These are phyloP conservation scores for Limonius californicus DNA, from an alignment of 1,140 invertebrate species.

Conservation along the genomic window DNA sequence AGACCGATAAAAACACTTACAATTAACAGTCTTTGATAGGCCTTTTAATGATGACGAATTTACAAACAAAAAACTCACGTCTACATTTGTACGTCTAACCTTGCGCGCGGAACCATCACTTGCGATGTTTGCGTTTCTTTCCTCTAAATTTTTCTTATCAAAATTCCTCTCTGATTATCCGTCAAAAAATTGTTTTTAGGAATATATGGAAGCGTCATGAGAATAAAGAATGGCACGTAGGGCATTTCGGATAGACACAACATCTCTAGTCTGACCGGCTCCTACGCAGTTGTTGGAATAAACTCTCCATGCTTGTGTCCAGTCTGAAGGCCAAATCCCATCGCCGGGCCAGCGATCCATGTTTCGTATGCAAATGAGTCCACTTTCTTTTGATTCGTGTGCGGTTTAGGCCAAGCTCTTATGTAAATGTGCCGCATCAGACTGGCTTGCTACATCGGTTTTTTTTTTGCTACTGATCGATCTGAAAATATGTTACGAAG, in stretches of 20 bases:
- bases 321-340: slow-evolving; percentile 14
- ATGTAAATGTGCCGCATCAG: slow-evolving; percentile 21
- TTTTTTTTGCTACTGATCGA: slow-evolving; percentile 23
- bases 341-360: slow-evolving; percentile 6
- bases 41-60: slow-evolving; percentile 15
- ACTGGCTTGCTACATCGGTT: slow-evolving; percentile 12
- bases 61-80: background rate
- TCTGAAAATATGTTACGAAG: slow-evolving; percentile 13
- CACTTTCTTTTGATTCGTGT: slow-evolving; percentile 21
- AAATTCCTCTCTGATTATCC: background rate
- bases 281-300: slow-evolving; percentile 7
- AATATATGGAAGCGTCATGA: background rate
- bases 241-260: background rate
- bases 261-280: background rate
- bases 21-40: slow-evolving; percentile 15
- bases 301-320: background rate
- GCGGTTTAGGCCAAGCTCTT: slow-evolving; percentile 20
- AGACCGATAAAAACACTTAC: slow-evolving; percentile 14
- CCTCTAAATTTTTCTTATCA: background rate
- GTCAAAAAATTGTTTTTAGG: background rate
- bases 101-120: background rate
- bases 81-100: slow-evolving; percentile 3
- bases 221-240: background rate
- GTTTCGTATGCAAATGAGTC: slow-evolving; percentile 24
- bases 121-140: too few species aligned